phyloP scores from a whole-genome alignment of 2,797 vertebrate species.

The Triplophysa bombifrons region DNA sequence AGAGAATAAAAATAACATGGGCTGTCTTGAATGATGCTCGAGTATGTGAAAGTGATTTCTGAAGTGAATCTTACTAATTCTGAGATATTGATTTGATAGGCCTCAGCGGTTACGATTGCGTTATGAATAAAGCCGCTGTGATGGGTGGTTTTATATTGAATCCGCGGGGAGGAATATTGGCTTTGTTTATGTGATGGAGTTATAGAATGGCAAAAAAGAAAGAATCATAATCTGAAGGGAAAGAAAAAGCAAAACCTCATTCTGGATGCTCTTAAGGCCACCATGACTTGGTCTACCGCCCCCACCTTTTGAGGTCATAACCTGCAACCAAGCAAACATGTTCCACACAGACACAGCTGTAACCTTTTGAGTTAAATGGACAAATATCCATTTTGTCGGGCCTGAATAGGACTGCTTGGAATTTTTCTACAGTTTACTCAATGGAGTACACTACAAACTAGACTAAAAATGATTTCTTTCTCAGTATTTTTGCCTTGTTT shows the following conservation, averaged over 20 bases:
- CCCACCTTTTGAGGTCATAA: neutral
- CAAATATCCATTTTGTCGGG: neutral
- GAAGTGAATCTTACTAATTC: neutral
- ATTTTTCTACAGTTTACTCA: too few species aligned
- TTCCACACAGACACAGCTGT: neutral
- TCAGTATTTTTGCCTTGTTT: neutral
- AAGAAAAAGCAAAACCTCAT: neutral
- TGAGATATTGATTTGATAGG: conserved; percentile 21
- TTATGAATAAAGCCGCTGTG: neutral
- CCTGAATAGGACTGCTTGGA: neutral
- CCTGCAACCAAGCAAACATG: neutral
- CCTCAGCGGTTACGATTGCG: neutral
- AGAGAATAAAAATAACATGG: neutral
- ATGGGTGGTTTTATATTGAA: conserved; percentile 4
- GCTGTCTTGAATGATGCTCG: neutral
- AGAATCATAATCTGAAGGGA: neutral
- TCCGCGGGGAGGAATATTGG: neutral
- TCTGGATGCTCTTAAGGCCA: neutral
- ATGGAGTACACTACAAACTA: too few species aligned
- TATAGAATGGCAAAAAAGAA: neutral
- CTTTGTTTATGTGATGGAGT: neutral
- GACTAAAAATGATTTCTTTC: neutral
- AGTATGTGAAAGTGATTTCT: conserved; percentile 25
- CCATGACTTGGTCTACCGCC: conserved; percentile 13
- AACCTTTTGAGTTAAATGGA: neutral